Conservation (phyloP, 2,888 invertebrate species). For the Tipula confusa region DNA sequence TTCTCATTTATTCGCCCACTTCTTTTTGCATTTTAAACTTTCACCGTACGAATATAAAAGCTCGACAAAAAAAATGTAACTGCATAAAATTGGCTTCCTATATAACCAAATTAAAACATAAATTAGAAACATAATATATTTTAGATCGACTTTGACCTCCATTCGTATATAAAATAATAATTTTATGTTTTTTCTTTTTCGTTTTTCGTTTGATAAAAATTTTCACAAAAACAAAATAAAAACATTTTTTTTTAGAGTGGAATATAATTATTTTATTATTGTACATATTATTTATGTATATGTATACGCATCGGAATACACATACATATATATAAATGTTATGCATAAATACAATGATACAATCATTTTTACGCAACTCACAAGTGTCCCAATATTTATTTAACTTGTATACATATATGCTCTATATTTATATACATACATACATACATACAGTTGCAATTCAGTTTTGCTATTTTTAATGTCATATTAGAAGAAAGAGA, state of each 20-base stretch:
- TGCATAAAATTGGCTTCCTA: neutral
- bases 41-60: neutral
- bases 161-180: neutral
- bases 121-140: neutral
- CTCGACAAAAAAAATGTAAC: neutral
- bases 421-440: neutral
- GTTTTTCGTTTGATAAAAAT: constrained; percentile 21
- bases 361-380: constrained; percentile 27
- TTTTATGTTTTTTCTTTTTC: neutral
- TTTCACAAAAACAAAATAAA: neutral
- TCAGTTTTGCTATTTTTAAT: constrained; percentile 21
- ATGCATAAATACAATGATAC: neutral
- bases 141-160: neutral
- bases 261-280: constrained; percentile 10
- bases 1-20: neutral
- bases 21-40: neutral
- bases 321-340: no score
- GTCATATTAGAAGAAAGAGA: neutral
- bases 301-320: neutral
- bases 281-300: constrained; percentile 3
- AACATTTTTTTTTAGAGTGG: neutral
- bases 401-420: neutral
- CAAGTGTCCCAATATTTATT: constrained; percentile 28
- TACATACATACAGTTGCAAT: neutral
- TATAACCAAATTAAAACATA: neutral